Percentiles rank a stretch among this genome's conserved stretches.
These are phyloP conservation scores for Parauchenoglanis ngamensis DNA, from an alignment of 2,797 vertebrate genomes.

Conservation along the genomic window DNA sequence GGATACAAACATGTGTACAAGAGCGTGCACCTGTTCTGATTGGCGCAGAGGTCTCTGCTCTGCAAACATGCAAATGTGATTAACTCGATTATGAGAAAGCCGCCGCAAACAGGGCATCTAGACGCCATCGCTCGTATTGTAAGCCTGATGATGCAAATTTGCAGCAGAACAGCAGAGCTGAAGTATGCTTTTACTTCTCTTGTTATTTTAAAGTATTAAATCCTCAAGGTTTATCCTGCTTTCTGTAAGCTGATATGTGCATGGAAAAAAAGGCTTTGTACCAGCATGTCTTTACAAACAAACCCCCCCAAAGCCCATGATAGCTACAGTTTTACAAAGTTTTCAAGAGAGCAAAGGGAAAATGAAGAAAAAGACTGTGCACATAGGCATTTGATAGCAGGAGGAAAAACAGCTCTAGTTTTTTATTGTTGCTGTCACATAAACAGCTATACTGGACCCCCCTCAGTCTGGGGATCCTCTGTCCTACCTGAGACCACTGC, in stretches of 20 bases:
- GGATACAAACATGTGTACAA: conserved; percentile 23
- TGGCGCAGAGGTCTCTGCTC: conserved; percentile 41
- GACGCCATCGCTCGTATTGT: conserved; percentile 14
- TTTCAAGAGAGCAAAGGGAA: conserved; percentile 38
- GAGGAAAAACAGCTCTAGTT: conserved; percentile 25
- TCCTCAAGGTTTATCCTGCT: conserved; percentile 6
- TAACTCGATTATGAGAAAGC: conserved; percentile 45
- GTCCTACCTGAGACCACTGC: conserved; percentile 35
- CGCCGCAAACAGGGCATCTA: conserved; percentile 20
- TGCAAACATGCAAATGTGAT: conserved; percentile 56
- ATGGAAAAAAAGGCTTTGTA: conserved; percentile 20
- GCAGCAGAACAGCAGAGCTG: neutral
- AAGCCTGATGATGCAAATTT: conserved; percentile 23
- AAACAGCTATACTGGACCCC: conserved; percentile 29
- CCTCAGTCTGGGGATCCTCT: conserved; percentile 43
- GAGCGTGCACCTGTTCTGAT: conserved; percentile 47
- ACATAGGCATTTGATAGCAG: conserved; percentile 39
- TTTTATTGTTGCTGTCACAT: conserved; percentile 36
- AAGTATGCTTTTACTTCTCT: neutral
- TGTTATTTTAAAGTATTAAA: conserved; percentile 1
- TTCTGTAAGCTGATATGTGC: conserved; percentile 26
- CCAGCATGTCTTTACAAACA: conserved; percentile 12
- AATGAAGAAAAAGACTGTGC: conserved; percentile 19
- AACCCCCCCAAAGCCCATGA: neutral
- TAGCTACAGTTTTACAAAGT: conserved; percentile 22